phyloP scores from a whole-genome alignment of 2,113 vertebrate species.

The Cygnus atratus region DNA sequence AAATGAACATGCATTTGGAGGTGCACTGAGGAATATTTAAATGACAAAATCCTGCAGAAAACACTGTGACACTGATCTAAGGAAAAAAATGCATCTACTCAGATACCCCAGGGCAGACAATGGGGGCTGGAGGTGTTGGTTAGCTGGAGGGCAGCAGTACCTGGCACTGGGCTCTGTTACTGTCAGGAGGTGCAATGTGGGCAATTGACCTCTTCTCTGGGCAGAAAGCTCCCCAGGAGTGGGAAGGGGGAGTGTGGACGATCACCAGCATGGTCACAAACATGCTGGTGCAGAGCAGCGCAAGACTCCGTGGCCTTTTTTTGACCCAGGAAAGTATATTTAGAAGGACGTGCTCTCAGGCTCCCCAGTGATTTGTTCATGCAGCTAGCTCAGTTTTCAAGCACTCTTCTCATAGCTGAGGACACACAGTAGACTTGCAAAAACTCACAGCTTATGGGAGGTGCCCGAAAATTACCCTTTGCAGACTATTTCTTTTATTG shows the following conservation, averaged over 20 bases:
- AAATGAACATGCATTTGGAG: neutral
- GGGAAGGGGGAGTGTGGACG: neutral
- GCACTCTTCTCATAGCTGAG: neutral
- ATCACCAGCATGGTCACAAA: neutral
- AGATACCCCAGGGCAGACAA: neutral
- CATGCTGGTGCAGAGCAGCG: fast-evolving
- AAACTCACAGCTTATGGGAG: neutral
- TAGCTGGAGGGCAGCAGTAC: neutral
- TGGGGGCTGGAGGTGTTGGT: neutral
- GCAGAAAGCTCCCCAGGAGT: neutral
- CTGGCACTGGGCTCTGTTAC: neutral
- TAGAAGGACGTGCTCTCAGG: neutral
- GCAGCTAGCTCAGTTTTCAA: neutral
- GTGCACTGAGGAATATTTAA: neutral
- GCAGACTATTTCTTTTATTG: neutral
- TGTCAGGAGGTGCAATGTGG: neutral
- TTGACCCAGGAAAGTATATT: neutral
- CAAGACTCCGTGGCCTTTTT: neutral
- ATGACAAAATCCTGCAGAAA: neutral
- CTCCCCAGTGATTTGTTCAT: neutral
- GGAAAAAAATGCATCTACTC: neutral
- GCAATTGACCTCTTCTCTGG: neutral
- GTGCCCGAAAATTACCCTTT: neutral
- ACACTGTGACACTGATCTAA: neutral
- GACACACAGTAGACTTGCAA: neutral